Base-by-base conservation (phyloP, 2,113 vertebrate genomes). In the Struthio camelus region DNA sequence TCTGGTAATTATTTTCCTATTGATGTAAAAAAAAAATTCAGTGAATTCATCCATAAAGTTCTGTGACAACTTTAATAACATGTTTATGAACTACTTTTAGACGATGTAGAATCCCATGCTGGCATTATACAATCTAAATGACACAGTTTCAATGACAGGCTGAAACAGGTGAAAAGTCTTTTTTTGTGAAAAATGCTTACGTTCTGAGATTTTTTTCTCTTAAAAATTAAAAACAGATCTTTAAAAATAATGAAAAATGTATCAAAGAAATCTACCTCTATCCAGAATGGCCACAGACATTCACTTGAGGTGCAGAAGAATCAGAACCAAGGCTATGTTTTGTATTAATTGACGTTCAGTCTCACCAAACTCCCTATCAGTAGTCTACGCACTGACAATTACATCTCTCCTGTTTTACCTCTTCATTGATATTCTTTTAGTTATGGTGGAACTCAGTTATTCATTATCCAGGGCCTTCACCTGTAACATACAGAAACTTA, bases 251-350 rank as follows among this genome's bases (percentile, higher is more conserved):
- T 30, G 10, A 61, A 72, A 64, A 59, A 67, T 46, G 4, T 1
- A 20, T 13, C n/a, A 46, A 69, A 84, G 3, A 84, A 82, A 71
- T n/a, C 0, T 0, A 5, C 3, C 38, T 36, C 24, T 42, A 2
- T 5, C 18, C 15, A 75, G 6, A 78, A 51, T 24, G 18, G 10
- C 5, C 12, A 28, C 66, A 19, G 73, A 28, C 4, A 69, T 58
- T 56, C 53, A 18, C 48, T 9, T 59, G 58, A 77, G 13, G 20
- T 9, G 23, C 10, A 89, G 84, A 89, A 93, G 38, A 70, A 65
- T 23, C 13, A 65, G 16, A 91, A 78, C n/a, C 13, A 51, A 69
- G 11, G 14, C 36, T 73, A 24, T 30, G 1, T 54, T 83, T 89
- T 89, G 42, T 69, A 65, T 0, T 36, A 23, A 73, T 93, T 73